These are phyloP conservation scores for Apus apus DNA, from an alignment of 2,113 vertebrate species.

Conservation along the genomic window DNA sequence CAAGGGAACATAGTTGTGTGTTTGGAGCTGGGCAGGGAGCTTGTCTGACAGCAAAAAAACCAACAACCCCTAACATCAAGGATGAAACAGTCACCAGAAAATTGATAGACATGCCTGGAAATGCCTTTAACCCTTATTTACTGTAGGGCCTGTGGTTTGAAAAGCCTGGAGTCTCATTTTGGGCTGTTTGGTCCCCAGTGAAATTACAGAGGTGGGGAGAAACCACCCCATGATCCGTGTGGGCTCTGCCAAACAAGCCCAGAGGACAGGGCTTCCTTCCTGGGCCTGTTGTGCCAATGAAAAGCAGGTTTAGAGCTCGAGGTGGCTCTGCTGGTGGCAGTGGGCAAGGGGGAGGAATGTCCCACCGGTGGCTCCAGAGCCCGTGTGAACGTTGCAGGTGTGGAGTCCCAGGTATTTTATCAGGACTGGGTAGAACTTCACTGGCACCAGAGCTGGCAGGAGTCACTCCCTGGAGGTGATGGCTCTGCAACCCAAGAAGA, in stretches of 20 bases:
- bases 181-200: not conserved
- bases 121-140: constrained; percentile 42
- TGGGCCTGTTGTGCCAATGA: not conserved
- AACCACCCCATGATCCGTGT: not conserved
- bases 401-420: not conserved
- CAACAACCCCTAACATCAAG: not conserved
- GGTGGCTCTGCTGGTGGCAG: not conserved
- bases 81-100: constrained; percentile 26
- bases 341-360: not conserved
- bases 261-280: not conserved
- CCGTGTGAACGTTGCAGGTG: not conserved
- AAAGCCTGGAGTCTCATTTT: not conserved
- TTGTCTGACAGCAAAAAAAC: not conserved
- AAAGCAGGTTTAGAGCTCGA: not conserved
- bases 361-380: not conserved
- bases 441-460: not conserved
- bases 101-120: constrained; percentile 36
- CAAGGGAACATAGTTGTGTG: not conserved
- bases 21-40: not conserved
- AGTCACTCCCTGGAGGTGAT: not conserved
- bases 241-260: not conserved
- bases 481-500: not conserved
- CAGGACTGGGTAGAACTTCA: not conserved
- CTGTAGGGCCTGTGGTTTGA: constrained; percentile 13
- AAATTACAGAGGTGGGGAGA: constrained; percentile 24